phyloP scores from a whole-genome alignment of 2,113 vertebrate genomes.

The Bufo gargarizans region DNA sequence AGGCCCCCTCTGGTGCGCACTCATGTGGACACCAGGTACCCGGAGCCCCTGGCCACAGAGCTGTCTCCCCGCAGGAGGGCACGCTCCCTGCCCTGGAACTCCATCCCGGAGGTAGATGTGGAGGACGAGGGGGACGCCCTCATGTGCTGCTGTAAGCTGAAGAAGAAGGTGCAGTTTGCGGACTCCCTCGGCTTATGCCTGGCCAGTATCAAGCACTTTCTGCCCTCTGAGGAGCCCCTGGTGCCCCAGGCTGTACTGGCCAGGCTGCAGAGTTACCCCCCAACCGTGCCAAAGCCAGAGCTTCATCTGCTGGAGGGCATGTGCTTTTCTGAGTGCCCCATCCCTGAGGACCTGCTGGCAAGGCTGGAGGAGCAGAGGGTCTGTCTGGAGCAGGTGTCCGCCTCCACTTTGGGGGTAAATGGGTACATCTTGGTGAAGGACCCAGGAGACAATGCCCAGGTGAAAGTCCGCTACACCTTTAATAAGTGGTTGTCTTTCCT shows the following conservation, averaged over 20 bases:
- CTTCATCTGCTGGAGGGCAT: slow-evolving; percentile 56
- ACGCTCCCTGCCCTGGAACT: slow-evolving; percentile 67
- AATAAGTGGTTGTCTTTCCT: slow-evolving; percentile 48
- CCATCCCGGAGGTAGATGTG: slow-evolving; percentile 59
- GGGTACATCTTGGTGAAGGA: slow-evolving; percentile 25
- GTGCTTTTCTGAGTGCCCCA: neutral
- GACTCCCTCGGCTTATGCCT: slow-evolving; percentile 84
- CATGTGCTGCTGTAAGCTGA: slow-evolving; percentile 65
- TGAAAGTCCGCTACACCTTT: slow-evolving; percentile 48
- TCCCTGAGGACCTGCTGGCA: slow-evolving; percentile 3
- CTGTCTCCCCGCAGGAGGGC: slow-evolving; percentile 65
- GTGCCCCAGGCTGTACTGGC: slow-evolving; percentile 80
- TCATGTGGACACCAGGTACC: neutral
- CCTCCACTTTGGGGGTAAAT: neutral
- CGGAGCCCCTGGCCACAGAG: neutral
- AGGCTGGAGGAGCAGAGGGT: slow-evolving; percentile 24
- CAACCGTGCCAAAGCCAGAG: slow-evolving; percentile 59
- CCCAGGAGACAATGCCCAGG: neutral
- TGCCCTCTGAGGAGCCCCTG: slow-evolving; percentile 80
- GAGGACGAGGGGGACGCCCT: slow-evolving; percentile 24
- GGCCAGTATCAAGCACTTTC: slow-evolving; percentile 87
- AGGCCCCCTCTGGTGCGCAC: neutral
- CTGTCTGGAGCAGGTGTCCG: slow-evolving; percentile 38
- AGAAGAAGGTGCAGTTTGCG: slow-evolving; percentile 89
- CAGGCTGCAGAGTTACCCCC: slow-evolving; percentile 73